phyloP scores from a whole-genome alignment of 2,888 invertebrate species.

The Meiosimyza decipiens region DNA sequence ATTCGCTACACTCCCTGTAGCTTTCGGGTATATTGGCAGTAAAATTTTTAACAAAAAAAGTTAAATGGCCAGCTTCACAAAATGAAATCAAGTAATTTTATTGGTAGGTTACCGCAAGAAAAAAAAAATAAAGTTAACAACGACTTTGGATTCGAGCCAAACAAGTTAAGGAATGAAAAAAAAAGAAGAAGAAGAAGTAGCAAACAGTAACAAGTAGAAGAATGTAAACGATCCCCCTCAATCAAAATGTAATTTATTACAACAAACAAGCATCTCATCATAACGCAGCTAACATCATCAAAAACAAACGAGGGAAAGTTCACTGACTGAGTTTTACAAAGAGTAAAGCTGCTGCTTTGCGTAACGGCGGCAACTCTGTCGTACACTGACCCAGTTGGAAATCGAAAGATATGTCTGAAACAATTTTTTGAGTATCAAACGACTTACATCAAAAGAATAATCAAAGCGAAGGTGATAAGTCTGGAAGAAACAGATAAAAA shows the following conservation, averaged over 20 bases:
- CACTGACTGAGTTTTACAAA: conserved; percentile 33
- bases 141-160: neutral
- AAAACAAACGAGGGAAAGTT: conserved; percentile 43
- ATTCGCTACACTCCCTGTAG: too few species aligned
- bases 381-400: neutral
- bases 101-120: neutral
- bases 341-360: neutral
- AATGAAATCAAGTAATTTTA: neutral
- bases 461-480: too few species aligned
- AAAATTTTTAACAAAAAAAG: neutral
- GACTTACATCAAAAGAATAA: too few species aligned
- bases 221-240: conserved; percentile 28
- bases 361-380: neutral
- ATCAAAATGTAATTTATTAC: conserved; percentile 37
- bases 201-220: neutral
- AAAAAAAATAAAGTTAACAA: neutral
- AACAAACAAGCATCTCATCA: conserved; percentile 16
- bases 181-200: neutral
- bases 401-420: too few species aligned
- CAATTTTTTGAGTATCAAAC: too few species aligned
- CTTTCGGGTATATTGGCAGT: neutral
- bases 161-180: neutral
- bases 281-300: conserved; percentile 17
- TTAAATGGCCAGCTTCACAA: too few species aligned
- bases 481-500: too few species aligned